Evolutionary conservation across 2,888 invertebrate species (phyloP), one percentile per base, ranked within the genome.

Genomic region (Notodonta ziczac): DNA sequence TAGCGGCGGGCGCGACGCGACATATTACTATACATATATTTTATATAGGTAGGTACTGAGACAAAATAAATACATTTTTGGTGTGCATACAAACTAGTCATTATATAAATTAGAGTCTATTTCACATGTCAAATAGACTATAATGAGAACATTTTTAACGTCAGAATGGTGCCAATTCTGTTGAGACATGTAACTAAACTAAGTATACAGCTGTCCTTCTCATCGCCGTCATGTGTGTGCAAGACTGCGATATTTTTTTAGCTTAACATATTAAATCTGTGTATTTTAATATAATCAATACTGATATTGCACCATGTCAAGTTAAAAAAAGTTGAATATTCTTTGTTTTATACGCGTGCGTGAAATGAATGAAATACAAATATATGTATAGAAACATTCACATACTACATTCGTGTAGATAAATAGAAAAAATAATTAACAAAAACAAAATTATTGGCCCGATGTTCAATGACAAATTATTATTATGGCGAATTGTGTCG

Each of bases 11-110:
- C 61, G 50, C 32, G 48, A 50, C 57, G 65, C 39, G 13, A 60
- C 39, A 51, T 51, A 61, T 63, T 62, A 59, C 61, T 62, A 62
- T 52, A 69, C 53, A 60, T 35, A 55, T 57, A 59, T 53, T 52
- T 44, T 54, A 53, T 52, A 9, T 24, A 24, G 24, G 24, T 24
- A 24, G 24, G 24, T 24, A 42, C 42, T 42, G 14, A 42, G 39
- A 24, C 7, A 58, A 56, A 14, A 32, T 35, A 59, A 24, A 58
- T 46, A 53, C n/a, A n/a, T 46, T 54, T 35, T 35, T 14, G 53
- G 59, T 46, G 46, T 16, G 42, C 9, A 24, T 51, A 14, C 5
- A 51, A 24, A 51, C 51, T 51, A 16, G 24, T 51, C 10, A 51
- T 51, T n/a, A 48, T 48, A n/a, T 48, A 24, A 24, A 24, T 24